These are phyloP conservation scores for Ceratotherium simum DNA, from an alignment of 2,113 vertebrate species.

Conservation along the genomic window DNA sequence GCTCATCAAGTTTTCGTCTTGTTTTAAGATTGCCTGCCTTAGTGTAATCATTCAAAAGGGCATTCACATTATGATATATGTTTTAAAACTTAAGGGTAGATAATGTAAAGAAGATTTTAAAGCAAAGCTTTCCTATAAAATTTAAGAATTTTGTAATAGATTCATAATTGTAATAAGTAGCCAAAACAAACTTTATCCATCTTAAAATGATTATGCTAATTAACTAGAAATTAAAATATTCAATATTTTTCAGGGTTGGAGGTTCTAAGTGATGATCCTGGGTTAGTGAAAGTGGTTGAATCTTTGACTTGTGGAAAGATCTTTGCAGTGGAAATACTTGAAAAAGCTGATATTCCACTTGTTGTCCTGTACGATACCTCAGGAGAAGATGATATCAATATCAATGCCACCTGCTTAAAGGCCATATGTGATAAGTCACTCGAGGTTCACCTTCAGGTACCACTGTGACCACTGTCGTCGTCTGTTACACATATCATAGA, in stretches of 20 bases:
- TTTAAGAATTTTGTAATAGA: not conserved
- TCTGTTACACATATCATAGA: not conserved
- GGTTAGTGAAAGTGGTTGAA: slow-evolving; percentile 90
- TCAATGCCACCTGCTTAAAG: slow-evolving; percentile 92
- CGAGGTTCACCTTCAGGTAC: slow-evolving; percentile 92
- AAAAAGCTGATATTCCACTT: slow-evolving; percentile 88
- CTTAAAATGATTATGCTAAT: slow-evolving; percentile 20
- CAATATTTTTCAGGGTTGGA: slow-evolving; percentile 91
- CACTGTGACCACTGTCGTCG: not conserved
- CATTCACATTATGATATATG: not conserved
- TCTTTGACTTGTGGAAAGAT: slow-evolving; percentile 92
- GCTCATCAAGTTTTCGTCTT: slow-evolving; percentile 18
- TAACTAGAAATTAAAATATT: slow-evolving; percentile 50
- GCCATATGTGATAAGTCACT: slow-evolving; percentile 91
- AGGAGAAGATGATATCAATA: slow-evolving; percentile 94
- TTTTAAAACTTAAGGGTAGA: not conserved
- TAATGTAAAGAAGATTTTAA: slow-evolving; percentile 7
- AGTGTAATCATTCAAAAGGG: slow-evolving; percentile 9
- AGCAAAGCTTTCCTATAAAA: slow-evolving; percentile 57
- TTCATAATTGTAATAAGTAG: not conserved
- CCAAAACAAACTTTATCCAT: not conserved
- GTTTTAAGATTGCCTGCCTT: slow-evolving; percentile 23
- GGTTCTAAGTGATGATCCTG: slow-evolving; percentile 89
- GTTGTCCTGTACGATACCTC: slow-evolving; percentile 96
- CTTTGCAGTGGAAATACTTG: slow-evolving; percentile 93